Conservation (phyloP, 2,113 vertebrate genomes). For the Eretmochelys imbricata region DNA sequence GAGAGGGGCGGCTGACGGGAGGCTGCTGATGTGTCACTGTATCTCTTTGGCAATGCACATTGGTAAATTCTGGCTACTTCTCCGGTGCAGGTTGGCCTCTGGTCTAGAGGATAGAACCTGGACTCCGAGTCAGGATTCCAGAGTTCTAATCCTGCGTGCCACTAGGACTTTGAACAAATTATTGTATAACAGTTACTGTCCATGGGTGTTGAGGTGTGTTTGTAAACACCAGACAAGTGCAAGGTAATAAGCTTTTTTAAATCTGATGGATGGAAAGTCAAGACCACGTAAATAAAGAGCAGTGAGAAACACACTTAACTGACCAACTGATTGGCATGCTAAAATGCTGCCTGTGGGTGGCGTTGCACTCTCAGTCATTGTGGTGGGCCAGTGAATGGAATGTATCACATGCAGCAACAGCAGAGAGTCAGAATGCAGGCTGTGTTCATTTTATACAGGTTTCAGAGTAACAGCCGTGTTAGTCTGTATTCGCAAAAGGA, state of each 20-base stretch:
- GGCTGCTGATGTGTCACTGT: too few relatives aligned
- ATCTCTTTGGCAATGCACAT: too few relatives aligned
- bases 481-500: too few relatives aligned
- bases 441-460: neutral
- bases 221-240: too few relatives aligned
- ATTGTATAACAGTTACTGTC: neutral
- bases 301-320: rapidly evolving
- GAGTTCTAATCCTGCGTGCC: neutral
- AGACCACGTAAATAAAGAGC: neutral
- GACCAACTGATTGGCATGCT: rapidly evolving
- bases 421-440: neutral
- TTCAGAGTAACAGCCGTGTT: too few relatives aligned
- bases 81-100: too few relatives aligned
- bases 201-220: rapidly evolving
- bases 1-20: too few relatives aligned
- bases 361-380: neutral
- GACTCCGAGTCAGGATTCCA: rapidly evolving
- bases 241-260: rapidly evolving
- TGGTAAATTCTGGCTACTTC: too few relatives aligned
- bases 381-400: neutral
- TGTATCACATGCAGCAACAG: neutral
- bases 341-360: too few relatives aligned
- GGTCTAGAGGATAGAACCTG: neutral
- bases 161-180: neutral
- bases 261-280: rapidly evolving